A percentile compares a stretch with the other conserved stretches of the same genome.
phyloP scores from a whole-genome alignment of 2,888 invertebrate species.

The Ptychoptera contaminata region DNA sequence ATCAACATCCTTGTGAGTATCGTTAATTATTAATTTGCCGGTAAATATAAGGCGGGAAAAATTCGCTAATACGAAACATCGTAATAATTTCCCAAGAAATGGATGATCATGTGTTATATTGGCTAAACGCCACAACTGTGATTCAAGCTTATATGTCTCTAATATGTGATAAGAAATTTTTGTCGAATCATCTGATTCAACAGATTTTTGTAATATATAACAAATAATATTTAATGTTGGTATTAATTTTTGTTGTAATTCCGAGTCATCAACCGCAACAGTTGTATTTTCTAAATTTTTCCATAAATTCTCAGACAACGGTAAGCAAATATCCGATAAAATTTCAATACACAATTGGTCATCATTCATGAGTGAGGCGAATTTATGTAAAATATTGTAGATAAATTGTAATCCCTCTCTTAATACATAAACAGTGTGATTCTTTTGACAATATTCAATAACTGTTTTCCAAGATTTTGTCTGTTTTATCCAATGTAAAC shows the following conservation, averaged over 20 bases:
- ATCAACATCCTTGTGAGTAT: slow-evolving; percentile 4
- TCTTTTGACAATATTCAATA: slow-evolving; percentile 42
- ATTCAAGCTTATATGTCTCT: slow-evolving; percentile 22
- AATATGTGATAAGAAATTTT: slow-evolving; percentile 23
- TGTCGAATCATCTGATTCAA: slow-evolving; percentile 30
- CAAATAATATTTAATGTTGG: slow-evolving; percentile 41
- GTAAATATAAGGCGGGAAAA: slow-evolving; percentile 3
- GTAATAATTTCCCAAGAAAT: slow-evolving; percentile 21
- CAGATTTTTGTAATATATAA: slow-evolving; percentile 36
- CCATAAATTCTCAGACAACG: slow-evolving; percentile 32
- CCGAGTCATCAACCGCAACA: slow-evolving; percentile 33
- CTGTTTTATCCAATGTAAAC: slow-evolving; percentile 47
- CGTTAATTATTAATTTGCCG: not conserved
- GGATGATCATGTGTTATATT: slow-evolving; percentile 26
- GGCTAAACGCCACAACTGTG: slow-evolving; percentile 23
- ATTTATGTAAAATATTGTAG: slow-evolving; percentile 39
- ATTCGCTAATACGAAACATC: slow-evolving; percentile 5
- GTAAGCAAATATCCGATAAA: slow-evolving; percentile 31
- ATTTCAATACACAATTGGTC: slow-evolving; percentile 39
- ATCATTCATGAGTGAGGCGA: slow-evolving; percentile 30
- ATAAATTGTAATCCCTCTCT: slow-evolving; percentile 50
- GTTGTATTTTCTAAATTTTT: slow-evolving; percentile 21
- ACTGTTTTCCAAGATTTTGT: slow-evolving; percentile 48
- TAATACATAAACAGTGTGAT: slow-evolving; percentile 55
- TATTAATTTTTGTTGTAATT: slow-evolving; percentile 35